phyloP scores from a whole-genome alignment of 2,113 vertebrate species.

The Thinocorus orbignyianus region DNA sequence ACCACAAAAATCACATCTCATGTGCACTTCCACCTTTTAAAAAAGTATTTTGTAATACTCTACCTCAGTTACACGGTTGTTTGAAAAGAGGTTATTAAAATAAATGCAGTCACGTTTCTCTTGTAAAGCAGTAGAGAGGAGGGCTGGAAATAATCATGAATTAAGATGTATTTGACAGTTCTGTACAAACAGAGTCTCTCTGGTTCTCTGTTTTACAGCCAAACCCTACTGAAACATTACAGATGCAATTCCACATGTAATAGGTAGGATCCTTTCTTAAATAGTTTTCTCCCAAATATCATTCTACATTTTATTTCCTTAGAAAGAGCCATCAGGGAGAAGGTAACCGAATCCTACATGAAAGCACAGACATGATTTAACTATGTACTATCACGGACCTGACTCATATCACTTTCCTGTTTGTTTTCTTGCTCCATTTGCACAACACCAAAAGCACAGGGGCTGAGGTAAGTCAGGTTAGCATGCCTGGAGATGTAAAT shows the following conservation, averaged over 20 bases:
- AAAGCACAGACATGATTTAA: background rate
- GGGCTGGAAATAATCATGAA: background rate
- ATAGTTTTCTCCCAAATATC: background rate
- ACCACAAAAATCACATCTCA: accelerated
- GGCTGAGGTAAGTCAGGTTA: background rate
- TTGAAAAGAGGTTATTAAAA: background rate
- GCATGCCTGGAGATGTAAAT: accelerated
- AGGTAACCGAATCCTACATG: background rate
- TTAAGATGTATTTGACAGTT: background rate
- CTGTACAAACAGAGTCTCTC: background rate
- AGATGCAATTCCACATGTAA: background rate
- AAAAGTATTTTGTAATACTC: background rate
- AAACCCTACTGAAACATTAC: background rate
- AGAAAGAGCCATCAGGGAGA: background rate
- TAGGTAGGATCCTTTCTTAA: background rate
- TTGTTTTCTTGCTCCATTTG: background rate
- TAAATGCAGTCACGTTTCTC: background rate
- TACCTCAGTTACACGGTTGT: background rate
- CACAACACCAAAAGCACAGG: background rate
- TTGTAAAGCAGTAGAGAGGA: background rate
- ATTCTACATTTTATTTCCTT: background rate
- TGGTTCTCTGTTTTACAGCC: background rate
- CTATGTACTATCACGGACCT: accelerated
- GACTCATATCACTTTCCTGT: background rate
- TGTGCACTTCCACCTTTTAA: background rate